Evolutionary conservation across 2,888 invertebrate species (phyloP), one percentile per base, ranked within the genome.

Genomic region (Cosmorhoe ocellata): DNA sequence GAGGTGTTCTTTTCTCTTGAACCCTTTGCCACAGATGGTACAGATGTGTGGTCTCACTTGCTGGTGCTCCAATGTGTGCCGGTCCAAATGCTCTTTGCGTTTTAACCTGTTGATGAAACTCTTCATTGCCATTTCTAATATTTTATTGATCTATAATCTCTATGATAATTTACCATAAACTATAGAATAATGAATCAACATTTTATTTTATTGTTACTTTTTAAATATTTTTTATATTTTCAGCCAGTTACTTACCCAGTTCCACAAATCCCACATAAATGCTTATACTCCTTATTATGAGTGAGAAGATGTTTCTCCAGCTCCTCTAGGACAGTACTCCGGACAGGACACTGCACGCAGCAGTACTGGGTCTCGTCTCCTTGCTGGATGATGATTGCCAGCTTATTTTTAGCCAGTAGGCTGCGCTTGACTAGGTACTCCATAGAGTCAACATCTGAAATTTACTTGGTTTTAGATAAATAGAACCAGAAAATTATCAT

Each of bases 1-100:
- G 37, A 96, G 87, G 69, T 96, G 96, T 71, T 96, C 96, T 83
- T 95, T 95, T 66, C 96, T 90, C 67, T 96, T 95, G 76, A 96
- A 95, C 0, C 91, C 94, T 71, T 95, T 95, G 76, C 93, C 92
- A 69, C 95, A 95, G 18, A 94, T 92, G 0, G 92, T 91, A 72
- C 95, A 95, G 0, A 94, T 91, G 63, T 94, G 94, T 0, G 95
- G 95, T 59, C 95, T 79, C 55, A 95, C 94, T 3, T 95, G 95
- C 71, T 94, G 93, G 69, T 95, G 95, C 3, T 95, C 94, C 30
- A 94, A 83, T 65, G 94, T 94, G 69, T 95, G 95, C 52, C 95
- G 86, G 64, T 95, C 95, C 59, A 95, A 76, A 69, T 95, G 95
- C 70, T 95, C 95, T 66, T 94, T 94, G 0, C 95, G 91, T 75